A percentile compares a stretch with the other conserved stretches of the same genome.
Evolutionary conservation across 2,797 vertebrate species (phyloP).

Genomic region (Echeneis naucrates): DNA sequence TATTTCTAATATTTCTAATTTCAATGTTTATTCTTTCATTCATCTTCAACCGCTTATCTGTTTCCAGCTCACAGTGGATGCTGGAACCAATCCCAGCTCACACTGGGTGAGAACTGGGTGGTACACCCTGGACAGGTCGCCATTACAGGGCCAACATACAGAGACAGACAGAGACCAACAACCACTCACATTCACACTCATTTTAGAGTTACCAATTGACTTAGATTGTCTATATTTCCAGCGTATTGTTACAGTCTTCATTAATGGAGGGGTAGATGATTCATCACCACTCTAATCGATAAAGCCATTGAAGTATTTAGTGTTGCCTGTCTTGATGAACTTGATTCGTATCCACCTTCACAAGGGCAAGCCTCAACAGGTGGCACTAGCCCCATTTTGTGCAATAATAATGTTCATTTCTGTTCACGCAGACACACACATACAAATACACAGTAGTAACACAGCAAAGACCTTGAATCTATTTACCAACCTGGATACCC

Average conservation of each 20-base stretch:
- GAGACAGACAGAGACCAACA: too few species aligned
- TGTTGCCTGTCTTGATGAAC: constrained; percentile 12
- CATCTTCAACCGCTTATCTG: too few species aligned
- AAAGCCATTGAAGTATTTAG: not conserved
- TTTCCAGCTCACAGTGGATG: too few species aligned
- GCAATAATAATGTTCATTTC: not conserved
- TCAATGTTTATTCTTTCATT: too few species aligned
- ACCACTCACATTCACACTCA: too few species aligned
- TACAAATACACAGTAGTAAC: not conserved
- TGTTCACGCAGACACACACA: too few species aligned
- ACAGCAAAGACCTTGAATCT: constrained; percentile 80
- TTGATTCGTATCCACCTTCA: not conserved
- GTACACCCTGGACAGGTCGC: too few species aligned
- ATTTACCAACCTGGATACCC: constrained; percentile 74
- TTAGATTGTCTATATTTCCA: not conserved
- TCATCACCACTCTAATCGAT: not conserved
- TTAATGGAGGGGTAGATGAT: not conserved
- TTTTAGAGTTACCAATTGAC: too few species aligned
- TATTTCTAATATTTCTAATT: too few species aligned
- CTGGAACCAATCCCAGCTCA: too few species aligned
- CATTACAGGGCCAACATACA: too few species aligned
- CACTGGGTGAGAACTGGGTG: too few species aligned
- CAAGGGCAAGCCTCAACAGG: constrained; percentile 15
- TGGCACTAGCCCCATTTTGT: not conserved
- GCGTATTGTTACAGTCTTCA: not conserved